Percentiles rank a stretch among this genome's conserved stretches.
These are phyloP conservation scores for Dendrolimus kikuchii DNA, from an alignment of 1,140 invertebrate genomes.

Conservation along the genomic window DNA sequence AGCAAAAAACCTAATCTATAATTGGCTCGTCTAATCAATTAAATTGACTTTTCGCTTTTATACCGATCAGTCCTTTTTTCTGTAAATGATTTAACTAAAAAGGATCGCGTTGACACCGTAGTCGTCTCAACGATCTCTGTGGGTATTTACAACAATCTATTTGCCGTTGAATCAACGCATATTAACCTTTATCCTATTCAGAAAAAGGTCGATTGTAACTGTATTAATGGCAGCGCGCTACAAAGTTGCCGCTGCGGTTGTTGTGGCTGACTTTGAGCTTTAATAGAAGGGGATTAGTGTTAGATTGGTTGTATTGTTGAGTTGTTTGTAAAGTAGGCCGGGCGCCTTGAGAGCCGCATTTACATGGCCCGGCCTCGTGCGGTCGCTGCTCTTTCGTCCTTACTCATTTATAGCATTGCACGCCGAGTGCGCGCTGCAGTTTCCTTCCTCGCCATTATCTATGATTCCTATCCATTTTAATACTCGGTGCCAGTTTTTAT, in stretches of 20 bases:
- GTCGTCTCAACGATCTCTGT: neutral
- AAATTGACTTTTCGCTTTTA: slow-evolving; percentile 1
- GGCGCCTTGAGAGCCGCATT: slow-evolving; percentile 33
- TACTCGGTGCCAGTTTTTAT: no score
- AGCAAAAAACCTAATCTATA: neutral
- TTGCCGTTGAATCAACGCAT: no score
- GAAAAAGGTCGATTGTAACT: no score
- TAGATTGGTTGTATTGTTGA: slow-evolving; percentile 4
- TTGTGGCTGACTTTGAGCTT: slow-evolving; percentile 11
- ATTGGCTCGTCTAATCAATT: neutral
- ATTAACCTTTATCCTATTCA: no score
- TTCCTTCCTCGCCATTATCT: slow-evolving; percentile 34
- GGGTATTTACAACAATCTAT: no score
- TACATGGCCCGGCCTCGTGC: slow-evolving; percentile 31
- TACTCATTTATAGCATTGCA: slow-evolving; percentile 14
- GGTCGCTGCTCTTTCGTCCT: slow-evolving; percentile 29
- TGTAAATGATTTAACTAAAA: slow-evolving; percentile 31
- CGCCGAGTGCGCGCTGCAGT: slow-evolving; percentile 17
- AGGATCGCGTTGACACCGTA: slow-evolving; percentile 16
- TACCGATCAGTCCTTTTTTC: slow-evolving; percentile 11
- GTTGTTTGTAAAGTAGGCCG: slow-evolving; percentile 29
- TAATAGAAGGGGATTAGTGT: slow-evolving; percentile 11
- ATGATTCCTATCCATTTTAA: slow-evolving; percentile 12
- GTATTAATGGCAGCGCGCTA: no score
- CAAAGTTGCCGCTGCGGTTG: slow-evolving; percentile 3